phyloP scores from a whole-genome alignment of 1,140 invertebrate genomes.

The Zophobas morio region DNA sequence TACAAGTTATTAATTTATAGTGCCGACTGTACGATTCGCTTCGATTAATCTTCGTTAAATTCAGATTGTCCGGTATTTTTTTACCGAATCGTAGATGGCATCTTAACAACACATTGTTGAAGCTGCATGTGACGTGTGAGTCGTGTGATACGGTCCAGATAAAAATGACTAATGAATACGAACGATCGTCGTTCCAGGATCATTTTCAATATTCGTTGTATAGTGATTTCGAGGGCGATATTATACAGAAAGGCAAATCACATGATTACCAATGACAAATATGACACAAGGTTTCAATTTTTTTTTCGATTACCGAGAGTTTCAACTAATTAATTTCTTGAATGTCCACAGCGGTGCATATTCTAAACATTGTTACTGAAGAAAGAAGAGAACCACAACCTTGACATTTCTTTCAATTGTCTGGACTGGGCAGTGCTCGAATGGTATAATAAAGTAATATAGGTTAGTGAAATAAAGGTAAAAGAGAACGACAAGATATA shows the following conservation, averaged over 20 bases:
- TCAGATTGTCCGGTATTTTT: conserved; percentile 55
- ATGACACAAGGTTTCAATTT: background rate
- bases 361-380: conserved; percentile 4
- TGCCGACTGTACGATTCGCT: conserved; percentile 48
- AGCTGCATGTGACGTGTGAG: conserved; percentile 51
- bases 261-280: background rate
- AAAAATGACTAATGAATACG: conserved; percentile 56
- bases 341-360: conserved; percentile 7
- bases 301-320: no score
- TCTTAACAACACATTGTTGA: conserved; percentile 57
- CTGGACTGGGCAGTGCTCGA: background rate
- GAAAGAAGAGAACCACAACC: conserved; percentile 8
- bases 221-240: background rate
- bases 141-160: conserved; percentile 53
- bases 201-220: conserved; percentile 20
- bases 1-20: conserved; percentile 54
- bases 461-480: conserved; percentile 24
- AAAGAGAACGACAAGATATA: conserved; percentile 37
- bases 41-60: conserved; percentile 56
- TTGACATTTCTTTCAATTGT: conserved; percentile 23
- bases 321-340: conserved; percentile 1
- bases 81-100: conserved; percentile 50
- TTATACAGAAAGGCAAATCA: no score
- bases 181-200: conserved; percentile 22
- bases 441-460: conserved; percentile 25